Evolutionary conservation across 2,113 vertebrate species (phyloP), one percentile per base, ranked within the genome.

Genomic region (Paramisgurnus dabryanus): DNA sequence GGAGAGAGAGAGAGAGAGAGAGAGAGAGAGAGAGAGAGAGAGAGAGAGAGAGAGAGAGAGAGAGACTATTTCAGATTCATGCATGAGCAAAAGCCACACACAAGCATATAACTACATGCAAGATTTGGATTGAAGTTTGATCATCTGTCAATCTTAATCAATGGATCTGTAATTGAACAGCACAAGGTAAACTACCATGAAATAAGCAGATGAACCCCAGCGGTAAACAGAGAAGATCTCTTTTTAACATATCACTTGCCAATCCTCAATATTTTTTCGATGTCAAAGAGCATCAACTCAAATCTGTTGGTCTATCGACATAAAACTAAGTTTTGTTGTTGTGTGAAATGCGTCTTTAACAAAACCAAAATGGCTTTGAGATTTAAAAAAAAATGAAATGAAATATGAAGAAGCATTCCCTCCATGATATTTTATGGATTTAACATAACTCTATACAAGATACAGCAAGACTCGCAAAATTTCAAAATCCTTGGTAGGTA

Each of bases 121-220:
- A 75, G 63, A 64, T 75, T 75, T 39, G 41, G 22, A 75, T 39
- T 75, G 58, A 27, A 49, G 43, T 75, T 27, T 75, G 58, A 74
- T 75, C 72, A 64, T 64, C 72, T 64, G 73, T 64, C 73, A 75
- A 43, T 75, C 73, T 50, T 63, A 75, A 75, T 75, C 22, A 64
- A 22, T 49, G 22, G 7, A 75, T 75, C 43, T 50, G 58, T 75
- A 64, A 75, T 75, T 75, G 73, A 47, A 75, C 73, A 49, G 58
- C 58, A 75, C 5, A 64, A 17, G 41, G 47, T 34, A 64, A 75
- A 27, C 15, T 4, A 6, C 18, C 73, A 75, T 49, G 73, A 75
- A 75, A 75, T 75, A 75, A 75, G 49, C 58, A 64, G 43, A 64
- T 75, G 18, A 75, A 75, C 58, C 18, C n/a, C 71, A 27, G 40